phyloP scores from a whole-genome alignment of 2,797 vertebrate species.

The Sus cebifrons region DNA sequence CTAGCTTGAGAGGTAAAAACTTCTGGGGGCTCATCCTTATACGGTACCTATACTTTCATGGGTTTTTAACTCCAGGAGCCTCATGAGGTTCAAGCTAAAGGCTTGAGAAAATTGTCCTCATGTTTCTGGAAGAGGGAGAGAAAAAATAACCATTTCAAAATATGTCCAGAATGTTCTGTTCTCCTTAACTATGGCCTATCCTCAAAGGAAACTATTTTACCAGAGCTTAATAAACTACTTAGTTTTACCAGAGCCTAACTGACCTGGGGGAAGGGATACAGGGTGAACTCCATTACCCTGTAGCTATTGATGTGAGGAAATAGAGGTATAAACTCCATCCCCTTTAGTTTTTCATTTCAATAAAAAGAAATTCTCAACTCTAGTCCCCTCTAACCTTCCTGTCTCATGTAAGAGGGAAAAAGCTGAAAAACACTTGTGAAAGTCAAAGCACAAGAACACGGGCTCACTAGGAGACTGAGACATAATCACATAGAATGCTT shows the following conservation, averaged over 20 bases:
- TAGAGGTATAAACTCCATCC: background rate
- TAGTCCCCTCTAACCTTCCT: background rate
- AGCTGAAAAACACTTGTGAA: background rate
- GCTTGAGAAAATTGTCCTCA: background rate
- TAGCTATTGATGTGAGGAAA: background rate
- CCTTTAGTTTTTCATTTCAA: background rate
- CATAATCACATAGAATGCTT: background rate
- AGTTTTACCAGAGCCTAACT: background rate
- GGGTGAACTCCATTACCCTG: background rate
- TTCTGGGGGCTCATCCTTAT: background rate
- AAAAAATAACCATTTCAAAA: conserved; percentile 8
- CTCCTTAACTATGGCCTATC: background rate
- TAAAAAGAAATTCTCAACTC: background rate
- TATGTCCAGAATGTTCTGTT: background rate
- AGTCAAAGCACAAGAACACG: background rate
- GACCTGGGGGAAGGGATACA: background rate
- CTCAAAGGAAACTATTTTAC: conserved; percentile 14
- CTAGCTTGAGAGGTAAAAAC: background rate
- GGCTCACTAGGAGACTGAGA: background rate
- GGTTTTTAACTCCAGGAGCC: background rate
- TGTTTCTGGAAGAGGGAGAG: background rate
- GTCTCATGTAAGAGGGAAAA: background rate
- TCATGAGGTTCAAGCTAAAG: background rate
- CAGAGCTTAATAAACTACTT: background rate
- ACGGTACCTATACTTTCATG: background rate